Conservation (phyloP, 2,113 vertebrate species). For the Promerops cafer region DNA sequence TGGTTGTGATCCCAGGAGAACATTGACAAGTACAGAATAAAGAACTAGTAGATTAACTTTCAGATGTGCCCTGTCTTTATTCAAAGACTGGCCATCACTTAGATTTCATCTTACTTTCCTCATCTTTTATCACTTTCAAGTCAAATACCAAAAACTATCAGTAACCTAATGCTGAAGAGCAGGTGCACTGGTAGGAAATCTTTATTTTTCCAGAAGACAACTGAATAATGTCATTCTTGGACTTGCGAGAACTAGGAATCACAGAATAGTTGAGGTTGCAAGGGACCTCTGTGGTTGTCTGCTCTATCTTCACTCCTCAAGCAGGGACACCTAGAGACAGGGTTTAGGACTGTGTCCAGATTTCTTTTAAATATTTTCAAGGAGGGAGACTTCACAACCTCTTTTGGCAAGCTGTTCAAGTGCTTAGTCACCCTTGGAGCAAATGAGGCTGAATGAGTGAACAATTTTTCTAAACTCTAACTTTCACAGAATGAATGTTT, state of each 20-base stretch:
- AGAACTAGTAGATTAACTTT: neutral
- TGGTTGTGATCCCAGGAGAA: neutral
- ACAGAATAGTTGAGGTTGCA: neutral
- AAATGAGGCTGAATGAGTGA: neutral
- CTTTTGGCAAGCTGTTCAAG: neutral
- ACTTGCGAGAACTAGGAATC: neutral
- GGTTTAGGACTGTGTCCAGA: neutral
- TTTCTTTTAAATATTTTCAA: neutral
- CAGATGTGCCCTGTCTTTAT: neutral
- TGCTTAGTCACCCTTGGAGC: neutral
- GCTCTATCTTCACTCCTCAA: neutral
- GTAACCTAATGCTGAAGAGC: neutral
- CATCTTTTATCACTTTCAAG: neutral
- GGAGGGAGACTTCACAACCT: neutral
- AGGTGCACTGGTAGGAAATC: slow-evolving; percentile 3
- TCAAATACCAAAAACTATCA: slow-evolving; percentile 23
- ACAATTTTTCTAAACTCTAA: neutral
- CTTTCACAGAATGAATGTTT: neutral
- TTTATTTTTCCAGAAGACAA: neutral
- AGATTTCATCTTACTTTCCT: neutral
- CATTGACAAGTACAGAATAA: neutral
- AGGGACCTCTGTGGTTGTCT: neutral
- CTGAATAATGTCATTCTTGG: neutral
- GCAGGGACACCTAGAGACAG: neutral
- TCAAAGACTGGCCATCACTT: neutral